These are phyloP conservation scores for Bombus difficillimus DNA, from an alignment of 1,140 invertebrate species.

Conservation along the genomic window DNA sequence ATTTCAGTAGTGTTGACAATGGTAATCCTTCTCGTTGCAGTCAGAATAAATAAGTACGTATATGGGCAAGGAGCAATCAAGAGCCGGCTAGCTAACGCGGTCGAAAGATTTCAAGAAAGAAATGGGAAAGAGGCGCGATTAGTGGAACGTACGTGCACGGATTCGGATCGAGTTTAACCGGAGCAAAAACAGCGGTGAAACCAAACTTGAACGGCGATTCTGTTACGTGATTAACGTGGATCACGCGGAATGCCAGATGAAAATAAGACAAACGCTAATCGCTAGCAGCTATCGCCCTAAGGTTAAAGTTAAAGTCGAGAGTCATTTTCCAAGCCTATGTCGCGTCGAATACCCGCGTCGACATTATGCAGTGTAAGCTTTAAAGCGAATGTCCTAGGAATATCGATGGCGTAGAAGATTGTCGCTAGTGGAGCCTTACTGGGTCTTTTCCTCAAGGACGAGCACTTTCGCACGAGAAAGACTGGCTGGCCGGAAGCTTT, in stretches of 20 bases:
- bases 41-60: not conserved
- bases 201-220: constrained; percentile 4
- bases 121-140: constrained; percentile 10
- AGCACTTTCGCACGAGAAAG: constrained; percentile 78
- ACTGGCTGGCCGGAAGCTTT: constrained; percentile 77
- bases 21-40: no score
- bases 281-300: no score
- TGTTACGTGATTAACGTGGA: constrained; percentile 25
- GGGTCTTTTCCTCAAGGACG: constrained; percentile 78
- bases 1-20: not conserved
- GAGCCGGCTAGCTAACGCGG: no score
- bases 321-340: no score
- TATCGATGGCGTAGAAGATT: not conserved
- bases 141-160: constrained; percentile 4
- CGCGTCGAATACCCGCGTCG: not conserved
- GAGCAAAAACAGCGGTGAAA: constrained; percentile 24
- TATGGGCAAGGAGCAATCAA: not conserved
- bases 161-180: not conserved
- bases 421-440: constrained; percentile 70
- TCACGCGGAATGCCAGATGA: not conserved
- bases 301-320: no score
- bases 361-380: not conserved
- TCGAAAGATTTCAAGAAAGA: not conserved
- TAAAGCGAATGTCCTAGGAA: not conserved
- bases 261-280: not conserved